A percentile compares a stretch with the other conserved stretches of the same genome.
These are phyloP conservation scores for Pristionchus exspectatus DNA, from an alignment of 2,888 invertebrate genomes.

Conservation along the genomic window DNA sequence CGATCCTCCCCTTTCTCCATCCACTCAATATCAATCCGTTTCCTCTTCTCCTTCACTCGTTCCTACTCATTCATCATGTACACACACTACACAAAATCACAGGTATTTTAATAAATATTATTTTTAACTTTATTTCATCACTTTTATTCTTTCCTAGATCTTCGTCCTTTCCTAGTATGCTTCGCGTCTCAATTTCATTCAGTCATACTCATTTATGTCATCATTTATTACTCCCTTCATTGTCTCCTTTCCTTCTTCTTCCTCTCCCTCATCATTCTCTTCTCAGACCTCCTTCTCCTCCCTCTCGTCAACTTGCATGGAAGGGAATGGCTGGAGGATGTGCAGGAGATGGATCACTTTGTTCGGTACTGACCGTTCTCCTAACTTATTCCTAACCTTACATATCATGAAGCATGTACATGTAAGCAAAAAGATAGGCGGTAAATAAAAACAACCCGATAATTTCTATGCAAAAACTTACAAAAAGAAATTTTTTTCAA, in stretches of 20 bases:
- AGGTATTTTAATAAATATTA: not conserved
- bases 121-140: not conserved
- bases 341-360: conserved; percentile 29
- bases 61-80: conserved; percentile 18
- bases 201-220: conserved; percentile 32
- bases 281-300: not conserved
- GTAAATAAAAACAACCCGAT: too few species aligned
- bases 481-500: too few species aligned
- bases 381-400: too few species aligned
- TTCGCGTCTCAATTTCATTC: not conserved
- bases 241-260: not conserved
- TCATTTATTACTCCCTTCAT: conserved; percentile 33
- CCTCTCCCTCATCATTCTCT: not conserved
- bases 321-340: conserved; percentile 47
- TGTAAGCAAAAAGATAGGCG: too few species aligned
- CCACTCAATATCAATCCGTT: conserved; percentile 15
- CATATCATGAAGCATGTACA: not conserved
- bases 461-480: not conserved
- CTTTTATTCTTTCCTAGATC: not conserved
- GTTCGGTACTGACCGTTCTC: not conserved
- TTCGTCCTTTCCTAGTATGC: not conserved
- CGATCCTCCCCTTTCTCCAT: not conserved
- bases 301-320: not conserved
- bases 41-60: conserved; percentile 10
- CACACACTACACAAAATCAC: not conserved